phyloP scores from a whole-genome alignment of 2,888 invertebrate genomes.

The Troides oblongomaculatus region DNA sequence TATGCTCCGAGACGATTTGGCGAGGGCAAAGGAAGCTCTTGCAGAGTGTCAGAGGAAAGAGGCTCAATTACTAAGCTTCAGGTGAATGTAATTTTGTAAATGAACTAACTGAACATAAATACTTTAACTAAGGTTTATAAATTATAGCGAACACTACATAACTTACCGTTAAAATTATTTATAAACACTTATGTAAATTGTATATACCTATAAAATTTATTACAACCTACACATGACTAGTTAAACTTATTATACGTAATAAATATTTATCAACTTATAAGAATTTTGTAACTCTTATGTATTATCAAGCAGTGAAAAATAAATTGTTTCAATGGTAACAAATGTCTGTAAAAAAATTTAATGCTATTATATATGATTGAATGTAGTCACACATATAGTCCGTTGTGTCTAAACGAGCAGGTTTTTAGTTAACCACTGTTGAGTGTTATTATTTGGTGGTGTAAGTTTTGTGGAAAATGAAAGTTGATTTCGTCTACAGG shows the following conservation, averaged over 20 bases:
- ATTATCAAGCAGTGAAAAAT: too few species aligned
- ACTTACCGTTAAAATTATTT: background rate
- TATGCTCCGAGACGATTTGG: constrained; percentile 87
- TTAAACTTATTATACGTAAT: background rate
- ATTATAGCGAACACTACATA: too few species aligned
- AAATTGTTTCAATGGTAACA: too few species aligned
- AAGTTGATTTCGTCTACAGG: constrained; percentile 50
- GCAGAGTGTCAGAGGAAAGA: constrained; percentile 88
- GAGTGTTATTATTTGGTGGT: background rate
- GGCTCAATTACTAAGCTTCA: constrained; percentile 88
- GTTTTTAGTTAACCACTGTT: background rate
- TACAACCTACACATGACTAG: background rate
- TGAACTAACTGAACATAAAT: background rate
- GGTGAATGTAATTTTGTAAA: constrained; percentile 43
- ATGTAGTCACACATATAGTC: too few species aligned
- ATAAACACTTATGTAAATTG: background rate
- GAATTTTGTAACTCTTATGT: too few species aligned
- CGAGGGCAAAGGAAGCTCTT: constrained; percentile 85
- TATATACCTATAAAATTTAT: background rate
- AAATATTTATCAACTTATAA: background rate
- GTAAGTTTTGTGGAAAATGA: too few species aligned
- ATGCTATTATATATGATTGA: too few species aligned
- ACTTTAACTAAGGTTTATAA: too few species aligned
- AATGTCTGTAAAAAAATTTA: too few species aligned
- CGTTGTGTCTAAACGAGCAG: too few species aligned